phyloP scores from a whole-genome alignment of 2,113 vertebrate genomes.

The Mugil cephalus region DNA sequence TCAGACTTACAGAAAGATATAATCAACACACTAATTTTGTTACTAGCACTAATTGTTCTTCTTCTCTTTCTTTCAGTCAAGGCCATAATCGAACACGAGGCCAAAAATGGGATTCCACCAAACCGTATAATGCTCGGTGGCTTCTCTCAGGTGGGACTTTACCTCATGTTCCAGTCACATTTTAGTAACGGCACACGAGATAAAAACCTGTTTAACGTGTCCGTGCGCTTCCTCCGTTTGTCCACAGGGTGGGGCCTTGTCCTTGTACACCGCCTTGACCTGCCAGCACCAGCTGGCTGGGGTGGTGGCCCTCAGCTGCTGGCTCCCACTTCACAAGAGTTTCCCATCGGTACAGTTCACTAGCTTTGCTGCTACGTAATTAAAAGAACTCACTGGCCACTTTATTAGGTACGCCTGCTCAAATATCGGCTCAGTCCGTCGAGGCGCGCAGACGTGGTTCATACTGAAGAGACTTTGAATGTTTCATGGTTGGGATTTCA shows the following conservation, averaged over 20 bases:
- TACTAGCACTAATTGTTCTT: neutral
- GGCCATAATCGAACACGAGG: conserved; percentile 96
- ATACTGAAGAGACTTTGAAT: too few species aligned
- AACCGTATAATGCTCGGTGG: conserved; percentile 95
- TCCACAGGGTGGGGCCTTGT: conserved; percentile 94
- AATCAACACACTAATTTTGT: too few species aligned
- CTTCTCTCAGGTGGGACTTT: conserved; percentile 94
- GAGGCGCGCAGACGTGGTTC: too few species aligned
- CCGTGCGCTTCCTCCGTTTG: neutral
- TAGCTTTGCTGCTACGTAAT: neutral
- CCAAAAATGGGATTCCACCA: conserved; percentile 95
- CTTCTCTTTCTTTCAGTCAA: conserved; percentile 85
- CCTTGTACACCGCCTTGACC: conserved; percentile 96
- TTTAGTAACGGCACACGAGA: neutral
- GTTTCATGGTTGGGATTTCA: too few species aligned
- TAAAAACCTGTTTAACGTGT: too few species aligned
- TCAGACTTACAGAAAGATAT: too few species aligned
- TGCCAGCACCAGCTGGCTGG: conserved; percentile 94
- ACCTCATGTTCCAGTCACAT: neutral
- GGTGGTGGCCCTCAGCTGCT: conserved; percentile 96
- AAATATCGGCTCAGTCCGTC: too few species aligned
- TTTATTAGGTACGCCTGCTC: too few species aligned
- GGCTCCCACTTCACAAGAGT: conserved; percentile 94
- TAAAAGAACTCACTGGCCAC: too few species aligned
- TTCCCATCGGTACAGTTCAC: conserved; percentile 91